Conservation (phyloP, 2,797 vertebrate species). For the Masticophis lateralis region DNA sequence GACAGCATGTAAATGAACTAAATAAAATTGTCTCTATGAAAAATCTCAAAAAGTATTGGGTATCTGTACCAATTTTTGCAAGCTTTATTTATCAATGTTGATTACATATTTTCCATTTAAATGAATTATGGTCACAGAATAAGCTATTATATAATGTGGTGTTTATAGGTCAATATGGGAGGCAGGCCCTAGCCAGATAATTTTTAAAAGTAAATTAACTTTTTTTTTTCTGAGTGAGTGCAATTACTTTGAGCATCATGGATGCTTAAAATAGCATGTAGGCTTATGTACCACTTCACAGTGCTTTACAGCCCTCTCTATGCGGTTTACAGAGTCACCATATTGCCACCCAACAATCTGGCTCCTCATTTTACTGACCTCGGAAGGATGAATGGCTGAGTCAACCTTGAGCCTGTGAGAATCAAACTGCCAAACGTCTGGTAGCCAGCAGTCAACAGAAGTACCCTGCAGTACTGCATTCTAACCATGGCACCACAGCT, state of each 20-base stretch:
- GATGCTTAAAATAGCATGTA: slow-evolving; percentile 72
- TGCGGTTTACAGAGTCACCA: too few relatives aligned
- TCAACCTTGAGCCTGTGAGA: too few relatives aligned
- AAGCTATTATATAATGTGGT: neutral
- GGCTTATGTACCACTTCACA: too few relatives aligned
- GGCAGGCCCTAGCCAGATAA: neutral
- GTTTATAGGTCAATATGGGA: neutral
- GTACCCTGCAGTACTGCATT: too few relatives aligned
- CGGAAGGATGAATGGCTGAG: too few relatives aligned
- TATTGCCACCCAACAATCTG: too few relatives aligned
- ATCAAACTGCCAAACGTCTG: too few relatives aligned
- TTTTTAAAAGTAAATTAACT: slow-evolving; percentile 70
- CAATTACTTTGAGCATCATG: slow-evolving; percentile 81
- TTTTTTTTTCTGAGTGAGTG: slow-evolving; percentile 85
- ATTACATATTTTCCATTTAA: neutral
- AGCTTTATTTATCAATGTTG: neutral
- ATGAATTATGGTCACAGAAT: neutral
- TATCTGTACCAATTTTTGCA: neutral
- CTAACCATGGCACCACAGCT: too few relatives aligned
- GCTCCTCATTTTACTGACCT: too few relatives aligned
- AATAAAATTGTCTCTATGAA: neutral
- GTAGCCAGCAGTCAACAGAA: too few relatives aligned
- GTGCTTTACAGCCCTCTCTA: too few relatives aligned
- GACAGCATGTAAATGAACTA: neutral
- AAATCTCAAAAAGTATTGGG: neutral